Evolutionary conservation across 1,140 invertebrate genomes (phyloP).

Genomic region (Mizuhopecten yessoensis): DNA sequence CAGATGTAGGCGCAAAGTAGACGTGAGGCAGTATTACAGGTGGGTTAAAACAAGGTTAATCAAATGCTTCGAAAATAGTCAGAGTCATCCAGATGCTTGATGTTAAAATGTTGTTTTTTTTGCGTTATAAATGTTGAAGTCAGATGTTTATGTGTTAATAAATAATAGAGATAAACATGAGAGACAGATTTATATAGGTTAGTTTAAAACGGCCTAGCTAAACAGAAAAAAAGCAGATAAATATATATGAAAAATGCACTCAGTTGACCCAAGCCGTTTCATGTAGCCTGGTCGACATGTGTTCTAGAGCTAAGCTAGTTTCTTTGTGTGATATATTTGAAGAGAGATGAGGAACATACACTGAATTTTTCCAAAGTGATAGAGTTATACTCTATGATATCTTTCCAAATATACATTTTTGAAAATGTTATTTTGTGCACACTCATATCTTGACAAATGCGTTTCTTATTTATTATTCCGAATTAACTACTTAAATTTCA

Average conservation of each 20-base stretch:
- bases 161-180: not conserved
- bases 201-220: not conserved
- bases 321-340: too few species aligned
- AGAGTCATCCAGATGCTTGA: conserved; percentile 1
- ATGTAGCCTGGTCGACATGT: not conserved
- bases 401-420: too few species aligned
- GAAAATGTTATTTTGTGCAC: too few species aligned
- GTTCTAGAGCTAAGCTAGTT: not conserved
- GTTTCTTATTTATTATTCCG: too few species aligned
- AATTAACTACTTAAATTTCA: too few species aligned
- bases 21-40: conserved; percentile 79
- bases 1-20: conserved; percentile 73
- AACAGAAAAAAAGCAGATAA: not conserved
- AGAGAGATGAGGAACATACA: too few species aligned
- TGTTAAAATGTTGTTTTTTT: conserved; percentile 1
- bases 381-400: too few species aligned
- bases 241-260: not conserved
- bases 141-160: not conserved
- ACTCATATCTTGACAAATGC: too few species aligned
- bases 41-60: conserved; percentile 54
- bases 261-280: not conserved
- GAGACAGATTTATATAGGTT: not conserved
- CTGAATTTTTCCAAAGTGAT: too few species aligned
- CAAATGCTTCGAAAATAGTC: not conserved
- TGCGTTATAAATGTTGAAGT: not conserved